Percentiles rank a stretch among this genome's conserved stretches.
phyloP scores from a whole-genome alignment of 1,140 invertebrate genomes.

The Cheumatopsyche charites region DNA sequence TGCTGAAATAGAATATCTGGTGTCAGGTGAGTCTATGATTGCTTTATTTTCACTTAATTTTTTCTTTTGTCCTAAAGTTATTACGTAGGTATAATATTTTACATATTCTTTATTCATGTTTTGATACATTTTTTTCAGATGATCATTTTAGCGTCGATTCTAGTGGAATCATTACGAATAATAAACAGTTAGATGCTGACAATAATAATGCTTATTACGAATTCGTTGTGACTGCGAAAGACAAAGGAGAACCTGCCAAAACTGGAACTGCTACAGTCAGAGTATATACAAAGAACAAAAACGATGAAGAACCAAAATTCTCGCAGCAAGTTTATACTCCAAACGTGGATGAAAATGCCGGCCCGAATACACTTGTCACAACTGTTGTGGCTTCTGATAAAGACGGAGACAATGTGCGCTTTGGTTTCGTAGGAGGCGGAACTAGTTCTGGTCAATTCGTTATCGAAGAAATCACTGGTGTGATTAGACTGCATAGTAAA shows the following conservation, averaged over 20 bases:
- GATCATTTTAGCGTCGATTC: slow-evolving; percentile 93
- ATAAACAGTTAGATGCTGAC: slow-evolving; percentile 91
- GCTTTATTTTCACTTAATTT: slow-evolving; percentile 1
- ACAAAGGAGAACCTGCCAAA: slow-evolving; percentile 90
- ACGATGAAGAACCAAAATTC: slow-evolving; percentile 95
- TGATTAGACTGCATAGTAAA: slow-evolving; percentile 86
- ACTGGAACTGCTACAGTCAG: slow-evolving; percentile 90
- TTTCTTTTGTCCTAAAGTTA: too few relatives aligned
- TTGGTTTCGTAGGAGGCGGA: slow-evolving; percentile 90
- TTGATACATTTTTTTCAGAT: slow-evolving; percentile 63
- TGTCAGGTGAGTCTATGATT: slow-evolving; percentile 62
- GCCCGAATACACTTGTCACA: slow-evolving; percentile 90
- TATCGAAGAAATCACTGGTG: slow-evolving; percentile 94
- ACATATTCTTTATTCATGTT: too few relatives aligned
- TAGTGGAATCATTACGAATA: slow-evolving; percentile 89
- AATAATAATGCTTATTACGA: slow-evolving; percentile 97
- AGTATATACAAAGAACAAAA: slow-evolving; percentile 95
- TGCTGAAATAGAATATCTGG: slow-evolving; percentile 91
- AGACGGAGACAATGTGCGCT: slow-evolving; percentile 92
- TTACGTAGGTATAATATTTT: too few relatives aligned
- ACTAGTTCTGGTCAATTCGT: slow-evolving; percentile 91
- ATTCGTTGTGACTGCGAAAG: slow-evolving; percentile 89
- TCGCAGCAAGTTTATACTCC: slow-evolving; percentile 96
- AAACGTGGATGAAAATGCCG: slow-evolving; percentile 94
- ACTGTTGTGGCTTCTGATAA: slow-evolving; percentile 95